phyloP scores from a whole-genome alignment of 1,140 invertebrate species.

The Kradibia gibbosae region DNA sequence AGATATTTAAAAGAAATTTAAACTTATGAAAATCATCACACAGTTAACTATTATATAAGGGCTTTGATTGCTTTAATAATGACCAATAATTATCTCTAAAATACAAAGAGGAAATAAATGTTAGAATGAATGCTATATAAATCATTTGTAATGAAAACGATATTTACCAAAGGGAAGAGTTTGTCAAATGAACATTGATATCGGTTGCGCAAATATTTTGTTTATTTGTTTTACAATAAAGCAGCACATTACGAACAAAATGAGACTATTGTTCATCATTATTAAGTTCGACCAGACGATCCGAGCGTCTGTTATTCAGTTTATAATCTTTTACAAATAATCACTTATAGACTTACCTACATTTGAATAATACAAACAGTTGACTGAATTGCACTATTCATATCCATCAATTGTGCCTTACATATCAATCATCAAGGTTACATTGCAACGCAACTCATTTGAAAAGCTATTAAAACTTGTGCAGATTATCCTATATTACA shows the following conservation, averaged over 20 bases:
- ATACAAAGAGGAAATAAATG: background rate
- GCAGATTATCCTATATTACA: background rate
- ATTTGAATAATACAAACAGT: background rate
- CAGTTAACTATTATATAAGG: too few relatives aligned
- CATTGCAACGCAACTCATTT: background rate
- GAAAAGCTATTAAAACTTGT: background rate
- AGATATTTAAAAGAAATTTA: too few relatives aligned
- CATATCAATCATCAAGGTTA: constrained; percentile 11
- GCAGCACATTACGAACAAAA: background rate
- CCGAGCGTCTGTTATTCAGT: constrained; percentile 26
- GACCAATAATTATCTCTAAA: background rate
- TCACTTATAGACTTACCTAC: background rate
- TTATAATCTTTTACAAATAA: constrained; percentile 35
- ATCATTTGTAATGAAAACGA: constrained; percentile 1
- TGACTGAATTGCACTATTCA: constrained; percentile 20
- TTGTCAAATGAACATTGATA: background rate
- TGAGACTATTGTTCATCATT: constrained; percentile 40
- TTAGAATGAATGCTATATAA: background rate
- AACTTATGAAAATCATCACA: too few relatives aligned
- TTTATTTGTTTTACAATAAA: constrained; percentile 20
- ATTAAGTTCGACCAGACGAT: constrained; percentile 8
- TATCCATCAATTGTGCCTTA: constrained; percentile 6
- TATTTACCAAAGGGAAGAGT: background rate
- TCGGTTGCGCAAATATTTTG: constrained; percentile 4
- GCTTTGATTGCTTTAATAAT: background rate